A percentile compares a stretch with the other conserved stretches of the same genome.
phyloP scores from a whole-genome alignment of 2,888 invertebrate genomes.

The Acronicta psi region DNA sequence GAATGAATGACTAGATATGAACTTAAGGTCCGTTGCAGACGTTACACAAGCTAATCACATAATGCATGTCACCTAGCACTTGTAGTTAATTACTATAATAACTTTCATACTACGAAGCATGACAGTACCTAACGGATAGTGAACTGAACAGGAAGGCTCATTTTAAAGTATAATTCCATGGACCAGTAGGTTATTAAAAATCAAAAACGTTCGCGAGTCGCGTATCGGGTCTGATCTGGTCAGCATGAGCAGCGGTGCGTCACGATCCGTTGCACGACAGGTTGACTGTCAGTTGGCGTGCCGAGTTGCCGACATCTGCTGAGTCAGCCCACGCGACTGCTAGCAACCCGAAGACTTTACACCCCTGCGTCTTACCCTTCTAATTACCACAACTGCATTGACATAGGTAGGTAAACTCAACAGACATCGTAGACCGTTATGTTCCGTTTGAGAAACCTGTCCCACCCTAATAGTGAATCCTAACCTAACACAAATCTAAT shows the following conservation, averaged over 20 bases:
- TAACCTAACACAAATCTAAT: slow-evolving; percentile 64
- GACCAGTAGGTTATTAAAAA: slow-evolving; percentile 71
- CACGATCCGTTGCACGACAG: slow-evolving; percentile 87
- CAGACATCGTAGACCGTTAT: slow-evolving; percentile 85
- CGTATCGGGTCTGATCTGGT: slow-evolving; percentile 80
- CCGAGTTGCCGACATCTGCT: slow-evolving; percentile 81
- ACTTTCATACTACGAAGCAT: slow-evolving; percentile 24
- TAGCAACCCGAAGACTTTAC: slow-evolving; percentile 72
- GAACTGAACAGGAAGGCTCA: slow-evolving; percentile 36
- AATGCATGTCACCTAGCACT: slow-evolving; percentile 29
- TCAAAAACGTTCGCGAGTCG: slow-evolving; percentile 74
- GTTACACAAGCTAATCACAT: slow-evolving; percentile 44
- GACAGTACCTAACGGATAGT: slow-evolving; percentile 23
- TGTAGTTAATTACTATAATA: slow-evolving; percentile 30
- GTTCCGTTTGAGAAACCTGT: slow-evolving; percentile 86
- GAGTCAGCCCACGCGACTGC: slow-evolving; percentile 68
- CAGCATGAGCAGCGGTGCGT: slow-evolving; percentile 79
- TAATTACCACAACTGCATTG: slow-evolving; percentile 74
- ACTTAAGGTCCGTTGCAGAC: slow-evolving; percentile 63
- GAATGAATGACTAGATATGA: slow-evolving; percentile 56
- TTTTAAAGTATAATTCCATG: slow-evolving; percentile 31
- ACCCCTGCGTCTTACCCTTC: slow-evolving; percentile 84
- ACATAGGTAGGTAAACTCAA: slow-evolving; percentile 67
- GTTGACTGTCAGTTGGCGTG: slow-evolving; percentile 84
- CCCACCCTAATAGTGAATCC: slow-evolving; percentile 72